Base-by-base conservation (phyloP, 2,888 invertebrate species). In the Trimorus sp. region DNA sequence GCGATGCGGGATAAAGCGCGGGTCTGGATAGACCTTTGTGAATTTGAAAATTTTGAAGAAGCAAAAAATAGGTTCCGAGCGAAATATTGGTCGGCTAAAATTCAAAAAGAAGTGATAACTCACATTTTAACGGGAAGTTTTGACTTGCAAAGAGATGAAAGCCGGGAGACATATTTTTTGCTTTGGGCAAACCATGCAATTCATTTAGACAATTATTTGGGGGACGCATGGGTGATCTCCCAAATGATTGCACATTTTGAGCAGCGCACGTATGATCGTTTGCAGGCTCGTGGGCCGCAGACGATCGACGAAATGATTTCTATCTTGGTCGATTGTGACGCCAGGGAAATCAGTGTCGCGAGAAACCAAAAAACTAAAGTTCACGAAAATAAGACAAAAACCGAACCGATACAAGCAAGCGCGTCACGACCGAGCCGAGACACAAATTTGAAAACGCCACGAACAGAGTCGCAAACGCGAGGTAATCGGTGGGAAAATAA, bases 121-220 rank as follows among this genome's bases (percentile, higher is more conserved):
- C 49, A 65, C 16, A 51, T 65, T 7, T 38, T 36, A 1, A 38
- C 65, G 51, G 53, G 65, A 3, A 3, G 5, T 3, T 63, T 36
- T 51, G 37, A 65, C 15, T 1, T 15, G 37, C 1, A 12, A 4
- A 51, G 8, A 5, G 65, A 63, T 6, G 37, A 37, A 0, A 49
- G 51, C 53, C 7, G 38, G 16, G 65, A 65, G 16, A 0, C 53
- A 65, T 53, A n/a, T n/a, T n/a, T n/a, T n/a, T n/a, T n/a, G n/a
- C n/a, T n/a, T n/a, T n/a, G n/a, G n/a, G n/a, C n/a, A 6, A 65
- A 38, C 15, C 65, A 65, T 40, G 65, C 65, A 8, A 7, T 7
- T 12, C 51, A 51, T 26, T 14, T 65, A 14, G 65, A 65, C 15
- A 36, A 51, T 37, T 63, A 63, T 36, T 14, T 63, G n/a, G 63